Conservation (phyloP, 2,113 vertebrate species). For the human region GRCh38 chr5:122295501-122296000, state of each 20-base stretch:
- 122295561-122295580: not conserved
- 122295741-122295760: conserved; percentile 6
- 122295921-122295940: not conserved
- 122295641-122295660: not conserved
- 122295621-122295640: not conserved
- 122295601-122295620: not conserved
- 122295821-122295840: conserved; percentile 32
- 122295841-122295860: conserved; percentile 33
- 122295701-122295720: conserved; percentile 23
- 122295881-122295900: not conserved
- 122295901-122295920: not conserved
- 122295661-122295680: not conserved
- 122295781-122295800: not conserved
- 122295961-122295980: conserved; percentile 63
- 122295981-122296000: conserved; percentile 69
- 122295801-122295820: not conserved
- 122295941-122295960: conserved; percentile 40
- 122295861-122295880: conserved; percentile 21
- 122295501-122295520: not conserved
- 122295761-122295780: conserved; percentile 54
- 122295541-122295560: not conserved
- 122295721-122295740: not conserved
- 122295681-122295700: not conserved
- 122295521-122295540: not conserved
- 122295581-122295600: not conserved